These are phyloP conservation scores for Drosophila oshimai DNA, from an alignment of 1,140 invertebrate genomes.

Conservation along the genomic window DNA sequence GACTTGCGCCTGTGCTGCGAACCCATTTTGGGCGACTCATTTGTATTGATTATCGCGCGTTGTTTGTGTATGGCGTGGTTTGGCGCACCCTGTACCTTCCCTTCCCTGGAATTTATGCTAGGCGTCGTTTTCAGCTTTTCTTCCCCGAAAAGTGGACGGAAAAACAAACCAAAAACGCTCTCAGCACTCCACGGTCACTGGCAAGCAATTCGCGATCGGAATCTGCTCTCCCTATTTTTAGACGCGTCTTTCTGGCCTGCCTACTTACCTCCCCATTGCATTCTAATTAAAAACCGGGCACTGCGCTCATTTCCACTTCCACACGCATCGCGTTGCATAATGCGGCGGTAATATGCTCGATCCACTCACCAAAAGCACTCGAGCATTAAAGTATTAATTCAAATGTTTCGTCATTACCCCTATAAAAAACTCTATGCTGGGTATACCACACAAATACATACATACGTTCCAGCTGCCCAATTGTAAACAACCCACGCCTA, in stretches of 20 bases:
- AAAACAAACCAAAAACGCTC: too few species aligned
- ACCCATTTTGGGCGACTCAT: constrained; percentile 23
- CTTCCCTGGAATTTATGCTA: background rate
- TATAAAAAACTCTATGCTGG: background rate
- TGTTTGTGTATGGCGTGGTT: constrained; percentile 43
- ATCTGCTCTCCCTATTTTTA: constrained; percentile 57
- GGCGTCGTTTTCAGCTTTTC: background rate
- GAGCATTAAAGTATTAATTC: constrained; percentile 49
- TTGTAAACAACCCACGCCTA: constrained; percentile 72
- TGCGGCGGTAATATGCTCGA: constrained; percentile 42
- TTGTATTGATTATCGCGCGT: constrained; percentile 51
- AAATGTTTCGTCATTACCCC: constrained; percentile 19
- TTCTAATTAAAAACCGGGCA: constrained; percentile 70
- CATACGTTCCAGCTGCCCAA: constrained; percentile 39
- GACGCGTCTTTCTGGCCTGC: constrained; percentile 23
- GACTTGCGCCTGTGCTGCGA: constrained; percentile 18
- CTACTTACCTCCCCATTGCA: constrained; percentile 57
- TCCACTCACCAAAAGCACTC: constrained; percentile 33
- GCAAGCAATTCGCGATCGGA: constrained; percentile 41
- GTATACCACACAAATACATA: background rate
- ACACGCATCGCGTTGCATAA: constrained; percentile 71
- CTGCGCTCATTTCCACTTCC: constrained; percentile 72
- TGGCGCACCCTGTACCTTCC: background rate
- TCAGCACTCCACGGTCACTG: constrained; percentile 25
- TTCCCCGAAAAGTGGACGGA: background rate